Base-by-base conservation (phyloP, 2,797 vertebrate genomes). In the Austrolebias charrua region DNA sequence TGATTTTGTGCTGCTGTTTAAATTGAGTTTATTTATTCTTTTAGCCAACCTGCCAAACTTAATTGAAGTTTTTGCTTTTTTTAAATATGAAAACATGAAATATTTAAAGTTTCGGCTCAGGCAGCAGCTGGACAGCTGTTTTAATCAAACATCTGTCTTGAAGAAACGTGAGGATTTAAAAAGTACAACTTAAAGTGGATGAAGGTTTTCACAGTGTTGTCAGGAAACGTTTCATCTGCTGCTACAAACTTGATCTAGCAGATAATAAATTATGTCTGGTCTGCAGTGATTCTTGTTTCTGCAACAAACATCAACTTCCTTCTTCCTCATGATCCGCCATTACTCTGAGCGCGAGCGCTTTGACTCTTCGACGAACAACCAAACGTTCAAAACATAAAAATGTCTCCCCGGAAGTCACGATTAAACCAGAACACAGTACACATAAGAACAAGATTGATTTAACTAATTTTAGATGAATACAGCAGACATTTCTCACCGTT, bases 281-380 rank as follows among this genome's bases (percentile, higher is more conserved):
- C 2, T 24, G 1, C 24, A 24, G 24, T 3, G 24, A 24, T 24
- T 24, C n/a, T n/a, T n/a, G n/a, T 1, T 24, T 24, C 24, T 24
- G 24, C 24, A 1, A 24, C 24, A 24, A 24, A 24, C 24, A 24
- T 24, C 24, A 60, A 86, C 84, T 84, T 85, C 80, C 83, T 73
- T 65, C 13, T 63, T 71, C 53, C 66, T 43, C 78, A 84, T 84
- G 86, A 82, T 87, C 76, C 2, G 35, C 35, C 9, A 8, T 10
- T 9, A 38, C 9, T 11, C n/a, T 18, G 18, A 0, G 20, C 19
- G 11, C 46, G 44, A n/a, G 10, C 35, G 35, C 2, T 38, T 66
- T 9, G 2, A 12, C 9, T 28, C 0, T 31, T 60, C 46, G 9
- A 35, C 47, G 5, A 59, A 19, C 46, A 49, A 8, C 15, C 54